Conservation (phyloP, 2,888 invertebrate genomes). For the Aspidiotus rigidus region DNA sequence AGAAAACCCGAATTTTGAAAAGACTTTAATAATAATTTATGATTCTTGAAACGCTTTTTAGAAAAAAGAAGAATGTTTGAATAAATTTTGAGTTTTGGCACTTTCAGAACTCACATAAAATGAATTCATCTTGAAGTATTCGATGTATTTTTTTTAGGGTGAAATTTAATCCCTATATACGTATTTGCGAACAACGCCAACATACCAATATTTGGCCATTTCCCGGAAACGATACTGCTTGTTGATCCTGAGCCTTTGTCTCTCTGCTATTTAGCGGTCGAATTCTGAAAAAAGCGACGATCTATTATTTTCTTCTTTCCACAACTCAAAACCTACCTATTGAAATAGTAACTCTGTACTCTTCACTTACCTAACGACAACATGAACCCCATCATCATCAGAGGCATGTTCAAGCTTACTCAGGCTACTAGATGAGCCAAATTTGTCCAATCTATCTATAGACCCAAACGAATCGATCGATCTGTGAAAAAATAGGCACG, state of each 20-base stretch:
- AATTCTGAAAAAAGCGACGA: constrained; percentile 51
- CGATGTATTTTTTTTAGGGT: neutral
- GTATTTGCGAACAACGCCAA: constrained; percentile 32
- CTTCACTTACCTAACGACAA: constrained; percentile 20
- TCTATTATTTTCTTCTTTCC: neutral
- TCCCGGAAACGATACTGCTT: constrained; percentile 74
- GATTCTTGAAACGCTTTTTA: no score
- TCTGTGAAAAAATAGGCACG: neutral
- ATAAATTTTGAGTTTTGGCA: neutral
- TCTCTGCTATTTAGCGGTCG: constrained; percentile 72
- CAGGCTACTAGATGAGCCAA: constrained; percentile 21
- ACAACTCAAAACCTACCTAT: neutral
- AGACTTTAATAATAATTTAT: no score
- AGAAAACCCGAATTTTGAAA: no score
- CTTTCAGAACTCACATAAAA: no score
- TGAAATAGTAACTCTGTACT: neutral
- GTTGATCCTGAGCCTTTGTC: constrained; percentile 56
- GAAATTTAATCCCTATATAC: neutral
- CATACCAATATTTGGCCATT: constrained; percentile 72
- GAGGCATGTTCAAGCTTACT: constrained; percentile 5
- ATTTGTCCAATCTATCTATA: constrained; percentile 15
- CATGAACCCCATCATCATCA: constrained; percentile 22
- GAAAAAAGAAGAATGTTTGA: neutral
- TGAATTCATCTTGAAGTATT: no score
- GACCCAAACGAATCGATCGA: constrained; percentile 21